Conservation (phyloP, 1,140 invertebrate genomes). For the Brachionus asplanchnoidis region DNA sequence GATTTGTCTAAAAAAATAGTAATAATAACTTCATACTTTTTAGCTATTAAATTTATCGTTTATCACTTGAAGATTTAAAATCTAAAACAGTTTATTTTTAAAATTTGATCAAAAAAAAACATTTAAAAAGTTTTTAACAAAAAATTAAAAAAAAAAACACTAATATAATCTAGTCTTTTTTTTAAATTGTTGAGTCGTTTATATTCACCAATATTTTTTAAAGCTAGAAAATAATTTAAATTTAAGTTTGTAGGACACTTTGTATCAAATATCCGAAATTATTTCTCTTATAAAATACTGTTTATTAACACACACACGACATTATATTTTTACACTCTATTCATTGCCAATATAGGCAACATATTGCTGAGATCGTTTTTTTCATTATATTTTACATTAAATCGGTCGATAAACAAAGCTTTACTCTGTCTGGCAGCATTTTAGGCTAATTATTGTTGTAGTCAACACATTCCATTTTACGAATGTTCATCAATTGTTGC, state of each 20-base stretch:
- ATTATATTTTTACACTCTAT: not conserved
- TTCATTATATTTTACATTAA: not conserved
- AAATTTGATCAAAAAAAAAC: not conserved
- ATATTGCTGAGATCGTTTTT: not conserved
- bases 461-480: constrained; percentile 40
- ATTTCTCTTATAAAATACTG: not conserved
- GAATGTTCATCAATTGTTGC: constrained; percentile 32
- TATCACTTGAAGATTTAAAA: not conserved
- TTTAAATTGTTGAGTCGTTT: not conserved
- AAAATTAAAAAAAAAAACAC: not conserved
- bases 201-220: not conserved
- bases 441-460: constrained; percentile 21
- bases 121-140: not conserved
- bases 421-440: not conserved
- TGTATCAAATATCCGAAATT: not conserved
- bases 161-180: not conserved
- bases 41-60: too few relatives aligned
- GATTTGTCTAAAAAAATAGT: too few relatives aligned
- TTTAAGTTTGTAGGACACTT: not conserved
- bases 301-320: not conserved
- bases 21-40: too few relatives aligned
- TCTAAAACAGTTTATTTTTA: not conserved
- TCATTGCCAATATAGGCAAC: not conserved
- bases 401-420: not conserved
- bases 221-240: not conserved